Conservation (phyloP, 2,888 invertebrate species). For the Muschampia plurimacula region DNA sequence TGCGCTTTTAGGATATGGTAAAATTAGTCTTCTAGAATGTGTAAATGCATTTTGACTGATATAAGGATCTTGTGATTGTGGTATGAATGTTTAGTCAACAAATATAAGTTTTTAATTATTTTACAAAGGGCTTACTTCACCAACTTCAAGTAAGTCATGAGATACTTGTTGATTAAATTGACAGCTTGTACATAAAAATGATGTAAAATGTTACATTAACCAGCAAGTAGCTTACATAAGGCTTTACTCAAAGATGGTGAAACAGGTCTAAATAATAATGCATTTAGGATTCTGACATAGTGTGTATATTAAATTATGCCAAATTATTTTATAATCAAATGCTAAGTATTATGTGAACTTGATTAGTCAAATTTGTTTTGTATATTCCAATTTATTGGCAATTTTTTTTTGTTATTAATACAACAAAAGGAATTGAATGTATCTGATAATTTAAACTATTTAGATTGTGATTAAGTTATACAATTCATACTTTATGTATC, state of each 20-base stretch:
- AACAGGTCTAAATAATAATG: slow-evolving; percentile 53
- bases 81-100: slow-evolving; percentile 75
- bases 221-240: too few relatives aligned
- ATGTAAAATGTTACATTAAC: too few relatives aligned
- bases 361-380: slow-evolving; percentile 53
- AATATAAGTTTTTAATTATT: slow-evolving; percentile 68
- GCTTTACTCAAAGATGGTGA: too few relatives aligned
- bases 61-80: slow-evolving; percentile 76
- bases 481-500: slow-evolving; percentile 78
- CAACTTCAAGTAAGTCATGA: too few relatives aligned
- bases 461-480: slow-evolving; percentile 72
- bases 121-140: slow-evolving; percentile 54
- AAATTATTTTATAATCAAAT: slow-evolving; percentile 80
- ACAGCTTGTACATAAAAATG: too few relatives aligned
- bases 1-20: slow-evolving; percentile 66
- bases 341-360: slow-evolving; percentile 57
- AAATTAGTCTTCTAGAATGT: slow-evolving; percentile 67
- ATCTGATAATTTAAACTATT: slow-evolving; percentile 61
- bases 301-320: slow-evolving; percentile 72
- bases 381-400: slow-evolving; percentile 41
- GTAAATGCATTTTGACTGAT: slow-evolving; percentile 79
- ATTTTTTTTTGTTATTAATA: slow-evolving; percentile 49
- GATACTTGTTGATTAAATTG: too few relatives aligned
- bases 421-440: slow-evolving; percentile 60
- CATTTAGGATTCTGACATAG: slow-evolving; percentile 79